Evolutionary conservation across 2,888 invertebrate species (phyloP).

Genomic region (Heliconius ismenius): DNA sequence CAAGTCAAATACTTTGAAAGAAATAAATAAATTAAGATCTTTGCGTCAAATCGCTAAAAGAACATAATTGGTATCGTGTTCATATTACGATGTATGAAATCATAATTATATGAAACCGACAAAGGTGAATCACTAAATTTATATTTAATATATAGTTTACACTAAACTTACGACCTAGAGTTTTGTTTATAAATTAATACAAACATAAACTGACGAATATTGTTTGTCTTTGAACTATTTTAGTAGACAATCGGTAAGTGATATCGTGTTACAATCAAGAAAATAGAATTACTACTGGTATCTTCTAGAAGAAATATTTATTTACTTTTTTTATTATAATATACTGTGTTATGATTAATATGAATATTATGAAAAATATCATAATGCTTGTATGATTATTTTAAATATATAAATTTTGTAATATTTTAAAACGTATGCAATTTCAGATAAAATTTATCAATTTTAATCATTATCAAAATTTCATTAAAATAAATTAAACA

Average conservation of each 20-base stretch:
- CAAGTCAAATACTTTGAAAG: background rate
- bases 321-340: too few relatives aligned
- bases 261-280: slow-evolving; percentile 40
- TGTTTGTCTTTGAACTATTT: slow-evolving; percentile 37
- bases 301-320: background rate
- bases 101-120: slow-evolving; percentile 4
- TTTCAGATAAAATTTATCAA: background rate
- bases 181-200: slow-evolving; percentile 26
- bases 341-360: background rate
- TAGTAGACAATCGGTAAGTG: slow-evolving; percentile 40
- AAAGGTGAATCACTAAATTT: background rate
- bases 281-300: background rate
- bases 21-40: background rate
- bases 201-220: slow-evolving; percentile 25
- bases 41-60: background rate
- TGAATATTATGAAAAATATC: background rate
- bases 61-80: slow-evolving; percentile 2
- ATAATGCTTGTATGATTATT: background rate
- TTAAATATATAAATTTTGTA: too few relatives aligned
- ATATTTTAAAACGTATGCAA: background rate
- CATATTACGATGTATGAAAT: slow-evolving; percentile 12
- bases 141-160: slow-evolving; percentile 1
- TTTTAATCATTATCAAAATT: background rate
- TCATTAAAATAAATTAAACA: background rate
- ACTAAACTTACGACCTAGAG: background rate